Base-by-base conservation (phyloP, 2,113 vertebrate species). In the Choloepus hoffmanni region DNA sequence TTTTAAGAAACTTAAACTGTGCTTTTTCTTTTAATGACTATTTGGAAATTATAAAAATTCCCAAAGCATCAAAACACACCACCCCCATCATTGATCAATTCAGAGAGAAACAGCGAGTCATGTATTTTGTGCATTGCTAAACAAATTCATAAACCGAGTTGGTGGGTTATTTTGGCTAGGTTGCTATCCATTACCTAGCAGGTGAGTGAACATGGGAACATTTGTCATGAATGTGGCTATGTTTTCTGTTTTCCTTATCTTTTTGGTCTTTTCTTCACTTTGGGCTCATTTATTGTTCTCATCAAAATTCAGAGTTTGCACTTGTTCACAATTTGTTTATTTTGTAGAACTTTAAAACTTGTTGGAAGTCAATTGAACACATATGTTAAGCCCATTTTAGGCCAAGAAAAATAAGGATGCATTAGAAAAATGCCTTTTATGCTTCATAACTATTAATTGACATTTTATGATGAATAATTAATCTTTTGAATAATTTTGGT, bases 401-500 rank as follows among this genome's bases (percentile, higher is more conserved):
- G 98, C 97, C 98, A 98, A 95, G 98, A 98, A 98, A 98, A 98
- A 98, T 98, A 98, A 98, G 98, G 98, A 98, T 97, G 95, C 97
- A 97, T 98, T 98, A 98, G 98, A 98, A 98, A 98, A 98, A 98
- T 97, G 98, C 98, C 99, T 99, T 99, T 99, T 98, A 98, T 99
- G 98, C 98, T 98, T 98, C 98, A 98, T 98, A 99, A 99, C 99
- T 98, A 99, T 99, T 99, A 99, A 99, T 99, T 99, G 99, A 99
- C 99, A 98, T 98, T 99, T 99, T 99, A 99, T 98, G 98, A 99
- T 99, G 99, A 99, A 99, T 99, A 99, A 99, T 99, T 99, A 99
- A 99, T 99, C 99, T 99, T 99, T 99, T 99, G 99, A 99, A 99
- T 99, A 99, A 99, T 99, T 99, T 99, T 99, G 98, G 97, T 98